Evolutionary conservation across 1,140 invertebrate genomes (phyloP).

Genomic region (Aphidius gifuensis): DNA sequence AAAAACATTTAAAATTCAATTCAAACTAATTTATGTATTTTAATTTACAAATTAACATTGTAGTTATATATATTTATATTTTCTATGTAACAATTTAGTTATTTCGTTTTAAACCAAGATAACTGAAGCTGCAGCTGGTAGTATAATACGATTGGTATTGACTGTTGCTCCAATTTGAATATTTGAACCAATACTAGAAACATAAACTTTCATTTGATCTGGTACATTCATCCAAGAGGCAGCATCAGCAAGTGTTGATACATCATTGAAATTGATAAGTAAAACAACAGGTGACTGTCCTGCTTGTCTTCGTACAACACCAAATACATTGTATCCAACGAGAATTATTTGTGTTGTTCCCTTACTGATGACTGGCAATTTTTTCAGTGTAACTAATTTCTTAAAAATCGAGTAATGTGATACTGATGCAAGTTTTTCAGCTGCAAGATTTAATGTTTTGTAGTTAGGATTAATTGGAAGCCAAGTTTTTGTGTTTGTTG

Average conservation of each 20-base stretch:
- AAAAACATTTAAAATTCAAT: no score
- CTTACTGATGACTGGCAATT: slow-evolving; percentile 38
- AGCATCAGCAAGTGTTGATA: slow-evolving; percentile 25
- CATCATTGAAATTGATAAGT: slow-evolving; percentile 34
- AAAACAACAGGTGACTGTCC: slow-evolving; percentile 17
- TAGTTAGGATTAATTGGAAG: slow-evolving; percentile 61
- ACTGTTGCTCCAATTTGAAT: background rate
- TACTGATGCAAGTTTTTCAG: slow-evolving; percentile 38
- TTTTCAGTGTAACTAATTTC: slow-evolving; percentile 48
- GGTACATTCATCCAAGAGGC: slow-evolving; percentile 32
- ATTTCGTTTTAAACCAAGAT: slow-evolving; percentile 20
- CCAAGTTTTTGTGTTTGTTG: slow-evolving; percentile 55
- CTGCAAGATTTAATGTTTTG: slow-evolving; percentile 55
- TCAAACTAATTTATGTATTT: no score
- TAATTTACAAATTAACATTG: no score
- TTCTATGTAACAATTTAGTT: background rate
- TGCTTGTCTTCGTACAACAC: slow-evolving; percentile 25
- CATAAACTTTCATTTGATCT: slow-evolving; percentile 26
- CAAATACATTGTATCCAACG: slow-evolving; percentile 45
- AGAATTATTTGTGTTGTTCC: slow-evolving; percentile 45
- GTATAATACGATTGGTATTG: slow-evolving; percentile 3
- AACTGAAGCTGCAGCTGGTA: slow-evolving; percentile 30
- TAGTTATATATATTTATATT: no score
- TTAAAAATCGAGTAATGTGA: slow-evolving; percentile 60
- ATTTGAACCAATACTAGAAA: slow-evolving; percentile 21